Evolutionary conservation across 2,113 vertebrate genomes (phyloP).

Genomic region (Hemicordylus capensis): DNA sequence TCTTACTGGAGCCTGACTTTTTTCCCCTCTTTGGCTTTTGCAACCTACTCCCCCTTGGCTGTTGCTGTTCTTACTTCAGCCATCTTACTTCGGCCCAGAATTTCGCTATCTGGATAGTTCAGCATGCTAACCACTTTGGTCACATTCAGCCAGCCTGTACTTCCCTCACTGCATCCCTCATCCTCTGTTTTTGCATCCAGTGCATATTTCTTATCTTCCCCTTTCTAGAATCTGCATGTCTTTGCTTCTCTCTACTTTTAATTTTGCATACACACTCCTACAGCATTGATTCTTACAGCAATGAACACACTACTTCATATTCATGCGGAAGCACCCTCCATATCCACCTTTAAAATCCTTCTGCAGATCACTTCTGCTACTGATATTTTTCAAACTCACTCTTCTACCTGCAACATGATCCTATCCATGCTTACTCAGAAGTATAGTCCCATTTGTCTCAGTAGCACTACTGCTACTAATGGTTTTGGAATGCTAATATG

Average conservation of each 20-base stretch:
- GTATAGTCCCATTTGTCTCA: constrained; percentile 3
- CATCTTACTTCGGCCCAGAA: neutral
- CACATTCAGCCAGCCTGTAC: neutral
- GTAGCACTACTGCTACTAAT: neutral
- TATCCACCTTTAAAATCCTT: neutral
- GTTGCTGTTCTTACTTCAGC: neutral
- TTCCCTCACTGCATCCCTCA: neutral
- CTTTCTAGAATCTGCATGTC: neutral
- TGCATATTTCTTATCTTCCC: neutral
- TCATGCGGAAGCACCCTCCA: neutral
- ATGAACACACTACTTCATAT: neutral
- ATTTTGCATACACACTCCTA: neutral
- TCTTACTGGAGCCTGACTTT: neutral
- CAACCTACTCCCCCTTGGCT: neutral
- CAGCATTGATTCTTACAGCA: neutral
- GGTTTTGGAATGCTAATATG: constrained; percentile 1
- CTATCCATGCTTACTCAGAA: neutral
- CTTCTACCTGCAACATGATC: neutral
- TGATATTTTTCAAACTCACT: neutral
- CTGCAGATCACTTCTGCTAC: neutral
- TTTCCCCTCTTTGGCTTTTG: neutral
- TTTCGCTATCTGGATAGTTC: neutral
- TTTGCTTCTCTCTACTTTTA: neutral
- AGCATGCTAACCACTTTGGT: neutral
- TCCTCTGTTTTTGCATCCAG: neutral